A percentile compares a stretch with the other conserved stretches of the same genome.
phyloP scores from a whole-genome alignment of 1,140 invertebrate species.

The Drosophila navojoa region DNA sequence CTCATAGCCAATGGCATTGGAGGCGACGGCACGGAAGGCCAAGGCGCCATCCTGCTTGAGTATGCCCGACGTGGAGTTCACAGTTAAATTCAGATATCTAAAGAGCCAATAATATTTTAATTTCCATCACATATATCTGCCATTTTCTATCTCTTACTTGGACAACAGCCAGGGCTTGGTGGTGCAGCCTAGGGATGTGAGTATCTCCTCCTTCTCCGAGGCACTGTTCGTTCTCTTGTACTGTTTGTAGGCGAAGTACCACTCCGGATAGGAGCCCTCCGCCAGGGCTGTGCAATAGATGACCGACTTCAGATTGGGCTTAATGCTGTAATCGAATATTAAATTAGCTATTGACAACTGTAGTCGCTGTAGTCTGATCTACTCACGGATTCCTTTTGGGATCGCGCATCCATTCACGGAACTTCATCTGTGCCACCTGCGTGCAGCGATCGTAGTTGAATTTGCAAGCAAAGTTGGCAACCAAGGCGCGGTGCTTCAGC shows the following conservation, averaged over 20 bases:
- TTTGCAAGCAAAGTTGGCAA: constrained; percentile 85
- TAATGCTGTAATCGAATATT: constrained; percentile 72
- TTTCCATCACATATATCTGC: neutral
- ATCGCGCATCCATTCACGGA: constrained; percentile 84
- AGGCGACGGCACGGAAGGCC: constrained; percentile 83
- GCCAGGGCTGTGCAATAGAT: constrained; percentile 86
- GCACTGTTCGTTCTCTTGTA: constrained; percentile 85
- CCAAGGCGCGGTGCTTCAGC: constrained; percentile 84
- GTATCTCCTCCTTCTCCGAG: constrained; percentile 87
- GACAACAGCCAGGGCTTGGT: constrained; percentile 81
- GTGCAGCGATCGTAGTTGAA: constrained; percentile 84
- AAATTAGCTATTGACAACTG: neutral
- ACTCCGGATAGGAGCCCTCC: constrained; percentile 85
- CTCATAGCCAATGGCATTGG: constrained; percentile 84
- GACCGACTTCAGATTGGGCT: constrained; percentile 83
- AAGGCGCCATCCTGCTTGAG: constrained; percentile 85
- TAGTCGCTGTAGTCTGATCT: neutral
- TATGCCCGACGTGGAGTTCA: constrained; percentile 84
- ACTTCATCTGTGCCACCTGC: constrained; percentile 77
- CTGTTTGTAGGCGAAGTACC: constrained; percentile 85
- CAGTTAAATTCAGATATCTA: constrained; percentile 84
- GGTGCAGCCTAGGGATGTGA: constrained; percentile 86
- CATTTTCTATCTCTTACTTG: constrained; percentile 80
- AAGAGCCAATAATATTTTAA: neutral
- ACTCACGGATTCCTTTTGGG: constrained; percentile 69